Conservation (phyloP, 1,140 invertebrate genomes). For the Pogonomyrmex barbatus region DNA sequence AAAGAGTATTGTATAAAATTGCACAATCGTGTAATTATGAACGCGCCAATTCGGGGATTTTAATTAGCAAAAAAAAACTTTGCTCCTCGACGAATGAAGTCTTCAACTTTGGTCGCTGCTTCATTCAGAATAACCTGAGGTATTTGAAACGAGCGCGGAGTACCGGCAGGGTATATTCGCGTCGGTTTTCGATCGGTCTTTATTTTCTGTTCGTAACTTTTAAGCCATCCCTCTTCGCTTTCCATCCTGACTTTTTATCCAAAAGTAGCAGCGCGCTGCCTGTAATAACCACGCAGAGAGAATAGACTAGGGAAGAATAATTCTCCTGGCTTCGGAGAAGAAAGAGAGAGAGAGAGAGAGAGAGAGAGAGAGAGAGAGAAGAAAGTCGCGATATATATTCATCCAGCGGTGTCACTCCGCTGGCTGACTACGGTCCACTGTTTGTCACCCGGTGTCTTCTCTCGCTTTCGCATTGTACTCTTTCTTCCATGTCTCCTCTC, state of each 20-base stretch:
- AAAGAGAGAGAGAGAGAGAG: constrained; percentile 5
- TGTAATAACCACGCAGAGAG: constrained; percentile 71
- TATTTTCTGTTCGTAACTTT: constrained; percentile 65
- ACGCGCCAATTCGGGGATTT: neutral
- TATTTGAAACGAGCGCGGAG: constrained; percentile 66
- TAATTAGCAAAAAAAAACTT: constrained; percentile 31
- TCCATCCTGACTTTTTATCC: constrained; percentile 57
- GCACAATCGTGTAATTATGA: neutral
- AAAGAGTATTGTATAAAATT: neutral
- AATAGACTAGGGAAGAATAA: constrained; percentile 65
- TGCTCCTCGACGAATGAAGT: neutral
- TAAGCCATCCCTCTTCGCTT: constrained; percentile 25
- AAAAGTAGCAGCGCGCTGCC: constrained; percentile 63
- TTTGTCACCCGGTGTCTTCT: constrained; percentile 66
- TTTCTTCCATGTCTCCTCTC: constrained; percentile 15
- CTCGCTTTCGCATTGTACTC: constrained; percentile 56
- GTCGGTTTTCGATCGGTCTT: constrained; percentile 61
- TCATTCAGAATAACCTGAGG: constrained; percentile 17
- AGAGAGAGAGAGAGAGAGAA: constrained; percentile 22
- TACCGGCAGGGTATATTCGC: constrained; percentile 44
- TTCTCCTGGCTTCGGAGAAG: neutral
- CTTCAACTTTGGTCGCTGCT: neutral
- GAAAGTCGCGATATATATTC: constrained; percentile 66
- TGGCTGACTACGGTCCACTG: constrained; percentile 65
- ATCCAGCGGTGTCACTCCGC: constrained; percentile 41